Evolutionary conservation across 2,888 invertebrate species (phyloP).

Genomic region (Cerastis rubricosa): DNA sequence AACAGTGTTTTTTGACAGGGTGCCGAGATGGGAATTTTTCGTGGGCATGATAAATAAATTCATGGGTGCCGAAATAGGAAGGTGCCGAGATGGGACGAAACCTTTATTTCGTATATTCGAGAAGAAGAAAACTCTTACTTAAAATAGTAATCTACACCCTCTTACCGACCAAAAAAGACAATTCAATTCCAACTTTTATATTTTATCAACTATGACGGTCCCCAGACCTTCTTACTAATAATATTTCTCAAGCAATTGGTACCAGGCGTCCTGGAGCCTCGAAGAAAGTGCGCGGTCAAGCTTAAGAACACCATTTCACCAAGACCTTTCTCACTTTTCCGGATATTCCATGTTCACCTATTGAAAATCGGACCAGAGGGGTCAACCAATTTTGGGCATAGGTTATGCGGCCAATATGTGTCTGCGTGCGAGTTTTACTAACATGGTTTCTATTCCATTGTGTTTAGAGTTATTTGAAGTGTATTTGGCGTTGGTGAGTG

Average conservation of each 20-base stretch:
- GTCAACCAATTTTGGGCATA: constrained; percentile 73
- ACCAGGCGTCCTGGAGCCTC: constrained; percentile 83
- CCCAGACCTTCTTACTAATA: constrained; percentile 80
- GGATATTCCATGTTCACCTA: constrained; percentile 30
- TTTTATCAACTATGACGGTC: constrained; percentile 74
- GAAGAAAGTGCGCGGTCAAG: constrained; percentile 81
- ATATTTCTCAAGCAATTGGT: constrained; percentile 86
- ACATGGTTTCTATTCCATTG: constrained; percentile 69
- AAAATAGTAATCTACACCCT: constrained; percentile 3
- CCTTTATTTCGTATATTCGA: background rate
- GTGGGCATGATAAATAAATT: no score
- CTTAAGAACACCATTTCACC: constrained; percentile 55
- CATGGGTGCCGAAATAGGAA: no score
- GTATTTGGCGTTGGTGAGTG: constrained; percentile 69
- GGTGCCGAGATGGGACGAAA: no score
- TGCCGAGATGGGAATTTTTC: no score
- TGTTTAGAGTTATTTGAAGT: constrained; percentile 62
- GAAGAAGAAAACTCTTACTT: background rate
- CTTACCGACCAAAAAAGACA: constrained; percentile 53
- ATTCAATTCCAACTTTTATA: constrained; percentile 71
- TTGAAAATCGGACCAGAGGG: constrained; percentile 62
- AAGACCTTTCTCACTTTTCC: constrained; percentile 63
- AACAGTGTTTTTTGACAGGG: no score
- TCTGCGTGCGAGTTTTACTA: constrained; percentile 47
- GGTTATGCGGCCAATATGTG: constrained; percentile 45